Evolutionary conservation across 2,113 vertebrate species (phyloP).

Genomic region (Dinomys branickii): DNA sequence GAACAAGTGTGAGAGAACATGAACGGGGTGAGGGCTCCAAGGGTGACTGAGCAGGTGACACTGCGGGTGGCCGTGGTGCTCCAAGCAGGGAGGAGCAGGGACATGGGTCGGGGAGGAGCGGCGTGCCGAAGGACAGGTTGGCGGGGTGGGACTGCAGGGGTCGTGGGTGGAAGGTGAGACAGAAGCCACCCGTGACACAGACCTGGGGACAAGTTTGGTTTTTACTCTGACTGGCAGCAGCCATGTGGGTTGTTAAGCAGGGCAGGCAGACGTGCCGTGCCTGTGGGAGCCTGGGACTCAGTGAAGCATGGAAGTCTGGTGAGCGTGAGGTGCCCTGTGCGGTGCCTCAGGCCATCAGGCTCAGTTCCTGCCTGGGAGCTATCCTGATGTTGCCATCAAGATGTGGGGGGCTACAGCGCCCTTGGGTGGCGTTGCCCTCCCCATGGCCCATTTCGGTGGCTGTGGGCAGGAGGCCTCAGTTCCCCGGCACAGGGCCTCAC

Average conservation of each 20-base stretch:
- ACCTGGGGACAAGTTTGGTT: background rate
- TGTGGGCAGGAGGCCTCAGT: background rate
- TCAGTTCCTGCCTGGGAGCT: background rate
- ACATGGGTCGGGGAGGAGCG: background rate
- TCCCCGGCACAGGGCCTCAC: rapidly evolving
- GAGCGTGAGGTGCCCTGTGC: rapidly evolving
- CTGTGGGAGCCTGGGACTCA: background rate
- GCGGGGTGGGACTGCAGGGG: background rate
- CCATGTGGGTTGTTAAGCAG: background rate
- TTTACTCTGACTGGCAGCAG: background rate
- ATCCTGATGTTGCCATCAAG: background rate
- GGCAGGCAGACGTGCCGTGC: background rate
- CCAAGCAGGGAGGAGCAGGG: background rate
- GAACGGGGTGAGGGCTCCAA: background rate
- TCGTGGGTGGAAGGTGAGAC: background rate
- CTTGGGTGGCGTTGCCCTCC: rapidly evolving
- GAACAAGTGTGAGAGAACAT: background rate
- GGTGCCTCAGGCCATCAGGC: no score
- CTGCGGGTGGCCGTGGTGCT: background rate
- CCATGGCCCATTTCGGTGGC: rapidly evolving
- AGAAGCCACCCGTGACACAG: background rate
- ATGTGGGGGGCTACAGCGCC: rapidly evolving
- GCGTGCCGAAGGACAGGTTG: rapidly evolving
- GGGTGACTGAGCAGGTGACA: background rate
- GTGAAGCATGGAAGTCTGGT: background rate